These are phyloP conservation scores for Agrochola lychnidis DNA, from an alignment of 2,888 invertebrate species.

Conservation along the genomic window DNA sequence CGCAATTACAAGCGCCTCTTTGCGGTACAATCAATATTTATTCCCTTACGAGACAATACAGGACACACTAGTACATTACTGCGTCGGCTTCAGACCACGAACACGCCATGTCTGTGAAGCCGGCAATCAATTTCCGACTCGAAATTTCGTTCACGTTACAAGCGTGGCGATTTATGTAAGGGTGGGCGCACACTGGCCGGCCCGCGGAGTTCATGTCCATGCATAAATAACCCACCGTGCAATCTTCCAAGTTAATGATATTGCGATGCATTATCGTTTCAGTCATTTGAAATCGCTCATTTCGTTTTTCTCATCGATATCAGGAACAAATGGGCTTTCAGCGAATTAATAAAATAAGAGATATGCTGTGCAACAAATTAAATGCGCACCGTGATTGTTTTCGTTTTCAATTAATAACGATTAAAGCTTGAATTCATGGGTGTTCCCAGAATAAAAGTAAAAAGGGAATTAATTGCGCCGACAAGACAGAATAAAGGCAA, in stretches of 20 bases:
- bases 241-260: conserved; percentile 83
- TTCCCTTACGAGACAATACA: conserved; percentile 82
- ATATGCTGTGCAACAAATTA: conserved; percentile 59
- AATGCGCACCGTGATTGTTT: conserved; percentile 63
- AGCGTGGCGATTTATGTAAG: conserved; percentile 73
- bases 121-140: conserved; percentile 74
- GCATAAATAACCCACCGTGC: conserved; percentile 81
- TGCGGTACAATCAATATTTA: conserved; percentile 88
- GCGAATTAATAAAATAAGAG: conserved; percentile 54
- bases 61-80: conserved; percentile 81
- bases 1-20: conserved; percentile 89
- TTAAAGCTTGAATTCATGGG: conserved; percentile 61
- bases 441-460: conserved; percentile 70
- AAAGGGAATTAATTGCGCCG: conserved; percentile 72
- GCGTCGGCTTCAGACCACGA: conserved; percentile 67
- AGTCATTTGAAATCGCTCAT: conserved; percentile 77
- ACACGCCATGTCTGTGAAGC: conserved; percentile 66
- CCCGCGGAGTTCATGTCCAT: conserved; percentile 70
- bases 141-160: conserved; percentile 69
- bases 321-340: conserved; percentile 63
- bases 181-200: conserved; percentile 72
- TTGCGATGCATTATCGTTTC: conserved; percentile 80
- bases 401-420: conserved; percentile 72
- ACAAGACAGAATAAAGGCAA: conserved; percentile 77
- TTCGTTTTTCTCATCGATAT: conserved; percentile 72